phyloP scores from a whole-genome alignment of 1,140 invertebrate species.

The Odontomachus brunneus region DNA sequence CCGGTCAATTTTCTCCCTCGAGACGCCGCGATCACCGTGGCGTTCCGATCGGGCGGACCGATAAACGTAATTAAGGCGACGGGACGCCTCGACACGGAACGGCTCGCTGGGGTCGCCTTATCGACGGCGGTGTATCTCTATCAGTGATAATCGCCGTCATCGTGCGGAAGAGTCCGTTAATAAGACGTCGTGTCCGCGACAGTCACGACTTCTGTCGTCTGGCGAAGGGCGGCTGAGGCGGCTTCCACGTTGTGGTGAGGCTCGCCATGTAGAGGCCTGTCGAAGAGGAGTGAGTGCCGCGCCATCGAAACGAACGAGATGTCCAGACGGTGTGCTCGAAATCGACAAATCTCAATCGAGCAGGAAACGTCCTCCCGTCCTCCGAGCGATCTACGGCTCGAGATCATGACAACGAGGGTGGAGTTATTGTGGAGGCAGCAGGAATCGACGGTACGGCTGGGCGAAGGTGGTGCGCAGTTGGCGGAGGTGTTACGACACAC shows the following conservation, averaged over 20 bases:
- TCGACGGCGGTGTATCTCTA: conserved; percentile 18
- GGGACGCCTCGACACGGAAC: conserved; percentile 31
- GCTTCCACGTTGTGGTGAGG: neutral
- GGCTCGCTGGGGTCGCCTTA: neutral
- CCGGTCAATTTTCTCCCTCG: neutral
- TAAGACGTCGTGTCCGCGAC: conserved; percentile 40
- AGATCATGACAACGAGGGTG: conserved; percentile 27
- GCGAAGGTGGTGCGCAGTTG: conserved; percentile 34
- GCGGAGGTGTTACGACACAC: conserved; percentile 67
- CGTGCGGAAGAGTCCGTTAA: conserved; percentile 43
- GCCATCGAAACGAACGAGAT: conserved; percentile 15
- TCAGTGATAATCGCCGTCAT: conserved; percentile 51
- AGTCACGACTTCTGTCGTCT: conserved; percentile 29
- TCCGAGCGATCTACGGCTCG: conserved; percentile 60
- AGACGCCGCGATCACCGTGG: conserved; percentile 11
- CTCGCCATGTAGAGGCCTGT: neutral
- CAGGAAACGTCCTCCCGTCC: conserved; percentile 50
- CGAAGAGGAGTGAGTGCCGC: conserved; percentile 1
- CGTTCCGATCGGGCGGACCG: conserved; percentile 52
- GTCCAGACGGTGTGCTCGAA: neutral
- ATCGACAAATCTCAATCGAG: conserved; percentile 57
- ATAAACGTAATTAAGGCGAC: conserved; percentile 63
- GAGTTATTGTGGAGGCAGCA: neutral
- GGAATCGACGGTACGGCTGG: neutral
- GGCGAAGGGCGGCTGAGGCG: neutral